Evolutionary conservation across 2,113 vertebrate genomes (phyloP).

Genomic region (Charina bottae): DNA sequence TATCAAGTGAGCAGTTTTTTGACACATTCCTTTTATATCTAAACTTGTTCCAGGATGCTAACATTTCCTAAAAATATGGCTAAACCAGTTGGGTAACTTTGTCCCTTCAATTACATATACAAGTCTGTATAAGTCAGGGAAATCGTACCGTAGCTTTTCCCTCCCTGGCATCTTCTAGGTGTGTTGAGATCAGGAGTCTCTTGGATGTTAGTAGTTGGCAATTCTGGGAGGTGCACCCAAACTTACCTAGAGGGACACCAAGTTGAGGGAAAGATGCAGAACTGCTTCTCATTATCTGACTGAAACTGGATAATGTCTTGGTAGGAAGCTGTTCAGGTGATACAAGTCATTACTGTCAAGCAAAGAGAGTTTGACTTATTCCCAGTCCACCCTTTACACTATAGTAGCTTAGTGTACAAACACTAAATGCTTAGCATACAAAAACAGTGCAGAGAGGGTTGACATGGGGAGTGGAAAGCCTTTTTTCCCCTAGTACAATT

Average conservation of each 20-base stretch:
- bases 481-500: neutral
- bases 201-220: neutral
- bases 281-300: neutral
- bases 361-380: neutral
- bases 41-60: neutral
- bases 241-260: neutral
- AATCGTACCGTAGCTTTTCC: neutral
- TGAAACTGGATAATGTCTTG: neutral
- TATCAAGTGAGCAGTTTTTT: neutral
- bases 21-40: constrained; percentile 22
- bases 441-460: neutral
- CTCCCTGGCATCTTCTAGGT: neutral
- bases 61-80: constrained; percentile 31
- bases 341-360: neutral
- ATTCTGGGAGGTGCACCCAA: neutral
- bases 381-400: neutral
- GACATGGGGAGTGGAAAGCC: neutral
- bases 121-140: accelerated
- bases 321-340: neutral
- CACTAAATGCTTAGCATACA: neutral
- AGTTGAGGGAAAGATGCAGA: neutral
- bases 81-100: neutral
- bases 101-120: neutral
- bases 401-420: neutral
- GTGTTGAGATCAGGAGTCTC: neutral